Evolutionary conservation across 1,140 invertebrate genomes (phyloP), one percentile per base, ranked within the genome.

Genomic region (Zaprionus tsacasi): DNA sequence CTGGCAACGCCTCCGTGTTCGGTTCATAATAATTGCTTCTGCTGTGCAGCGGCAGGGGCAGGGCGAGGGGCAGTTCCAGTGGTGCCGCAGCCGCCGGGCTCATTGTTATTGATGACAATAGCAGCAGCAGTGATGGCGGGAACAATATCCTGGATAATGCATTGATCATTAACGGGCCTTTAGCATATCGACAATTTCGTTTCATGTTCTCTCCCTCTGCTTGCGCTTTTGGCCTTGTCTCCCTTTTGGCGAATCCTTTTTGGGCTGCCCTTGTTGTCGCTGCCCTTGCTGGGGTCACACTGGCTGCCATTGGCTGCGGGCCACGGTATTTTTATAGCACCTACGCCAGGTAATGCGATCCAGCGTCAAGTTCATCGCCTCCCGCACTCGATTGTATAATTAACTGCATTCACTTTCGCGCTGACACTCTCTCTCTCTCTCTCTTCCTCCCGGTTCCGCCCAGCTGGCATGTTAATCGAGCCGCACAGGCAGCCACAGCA

Each of bases 161-260:
- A 89, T 89, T 81, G 85, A 89, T 85, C 81, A 73, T 81, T 89
- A 89, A 76, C 81, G 75, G 71, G 70, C 76, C 65, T 55, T 76
- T 70, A 64, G 74, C 73, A 59, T 50, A 17, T 54, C 52, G 68
- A 27, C 55, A 36, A 67, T 60, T 66, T 59, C 45, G 69, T 56
- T 55, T 43, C 81, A 82, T 78, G 65, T 48, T 55, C 21, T 15
- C 17, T 69, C 36, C 38, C 27, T 3, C 6, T 27, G 25, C 48
- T 21, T 21, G 38, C 38, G 38, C 13, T 40, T 48, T 12, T 33
- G 30, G 30, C 30, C n/a, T n/a, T n/a, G 45, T 48, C 15, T 8
- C 15, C 45, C 2, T 21, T 21, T 21, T 21, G 21, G 40, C 7
- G 7, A 15, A 15, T 43, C n/a, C 40, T 43, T 43, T 43, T 43